Evolutionary conservation across 2,113 vertebrate genomes (phyloP).

Genomic region (Cygnus buccinator): DNA sequence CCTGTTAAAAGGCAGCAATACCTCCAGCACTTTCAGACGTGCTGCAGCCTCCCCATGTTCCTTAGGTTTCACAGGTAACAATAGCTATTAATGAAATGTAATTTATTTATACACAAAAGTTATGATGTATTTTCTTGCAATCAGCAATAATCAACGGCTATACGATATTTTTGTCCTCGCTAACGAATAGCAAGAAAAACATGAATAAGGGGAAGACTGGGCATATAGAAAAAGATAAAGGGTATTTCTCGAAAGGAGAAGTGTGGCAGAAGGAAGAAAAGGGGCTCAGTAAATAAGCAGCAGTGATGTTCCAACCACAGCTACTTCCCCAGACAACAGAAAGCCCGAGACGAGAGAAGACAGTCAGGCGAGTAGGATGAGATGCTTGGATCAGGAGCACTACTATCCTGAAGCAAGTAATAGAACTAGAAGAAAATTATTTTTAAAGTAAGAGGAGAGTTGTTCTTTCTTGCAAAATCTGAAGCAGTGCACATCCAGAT

Average conservation of each 20-base stretch:
- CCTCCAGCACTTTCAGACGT: not conserved
- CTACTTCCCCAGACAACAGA: not conserved
- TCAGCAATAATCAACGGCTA: not conserved
- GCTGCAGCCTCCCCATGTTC: not conserved
- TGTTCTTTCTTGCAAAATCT: not conserved
- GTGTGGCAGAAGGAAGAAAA: not conserved
- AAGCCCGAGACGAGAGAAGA: not conserved
- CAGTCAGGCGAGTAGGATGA: fast-evolving
- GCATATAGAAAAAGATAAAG: not conserved
- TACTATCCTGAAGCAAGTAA: not conserved
- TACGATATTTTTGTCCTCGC: not conserved
- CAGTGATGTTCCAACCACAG: not conserved
- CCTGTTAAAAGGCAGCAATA: not conserved
- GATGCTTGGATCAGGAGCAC: fast-evolving
- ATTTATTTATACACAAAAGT: not conserved
- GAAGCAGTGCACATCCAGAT: not conserved
- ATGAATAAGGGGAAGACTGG: not conserved
- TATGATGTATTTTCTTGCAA: fast-evolving
- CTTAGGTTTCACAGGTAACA: not conserved
- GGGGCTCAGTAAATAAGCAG: not conserved
- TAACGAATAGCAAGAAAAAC: not conserved
- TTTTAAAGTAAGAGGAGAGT: not conserved
- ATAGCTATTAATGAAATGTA: not conserved
- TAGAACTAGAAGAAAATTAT: not conserved
- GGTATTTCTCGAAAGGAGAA: not conserved